Conservation (phyloP, 2,888 invertebrate genomes). For the Aspidapion aeneum region DNA sequence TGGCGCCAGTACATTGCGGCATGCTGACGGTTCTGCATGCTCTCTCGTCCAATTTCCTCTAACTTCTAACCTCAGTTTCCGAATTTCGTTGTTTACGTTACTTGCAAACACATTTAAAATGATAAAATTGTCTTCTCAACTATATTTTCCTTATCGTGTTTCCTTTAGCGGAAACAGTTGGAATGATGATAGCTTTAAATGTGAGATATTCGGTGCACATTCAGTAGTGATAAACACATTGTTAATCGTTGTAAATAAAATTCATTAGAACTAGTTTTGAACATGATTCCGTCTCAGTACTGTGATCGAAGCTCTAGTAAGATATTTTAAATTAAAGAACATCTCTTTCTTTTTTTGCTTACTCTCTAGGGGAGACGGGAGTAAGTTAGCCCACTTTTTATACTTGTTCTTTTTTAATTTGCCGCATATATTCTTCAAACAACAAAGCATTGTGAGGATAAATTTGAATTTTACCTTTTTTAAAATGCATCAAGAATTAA, state of each 20-base stretch:
- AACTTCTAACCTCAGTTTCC: slow-evolving; percentile 20
- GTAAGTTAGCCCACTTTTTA: too few species aligned
- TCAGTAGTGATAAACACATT: not conserved
- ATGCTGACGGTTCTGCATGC: slow-evolving; percentile 38
- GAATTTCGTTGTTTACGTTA: slow-evolving; percentile 2
- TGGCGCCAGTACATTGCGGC: slow-evolving; percentile 42
- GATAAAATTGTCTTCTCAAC: too few species aligned
- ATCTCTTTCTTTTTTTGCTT: not conserved
- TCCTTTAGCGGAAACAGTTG: not conserved
- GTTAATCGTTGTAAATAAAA: not conserved
- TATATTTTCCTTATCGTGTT: slow-evolving; percentile 4
- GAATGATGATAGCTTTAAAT: not conserved
- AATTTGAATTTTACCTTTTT: too few species aligned
- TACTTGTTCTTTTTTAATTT: too few species aligned
- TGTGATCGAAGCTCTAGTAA: slow-evolving; percentile 45
- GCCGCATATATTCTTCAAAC: too few species aligned
- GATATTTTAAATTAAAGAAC: slow-evolving; percentile 18
- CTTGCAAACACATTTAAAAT: too few species aligned
- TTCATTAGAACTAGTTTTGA: not conserved
- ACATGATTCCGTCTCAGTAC: slow-evolving; percentile 47
- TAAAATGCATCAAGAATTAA: too few species aligned
- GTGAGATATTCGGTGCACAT: not conserved
- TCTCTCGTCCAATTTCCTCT: slow-evolving; percentile 2
- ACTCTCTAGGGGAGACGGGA: not conserved
- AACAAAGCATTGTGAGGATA: too few species aligned